phyloP scores from a whole-genome alignment of 2,113 vertebrate species.

The Corvus hawaiiensis region DNA sequence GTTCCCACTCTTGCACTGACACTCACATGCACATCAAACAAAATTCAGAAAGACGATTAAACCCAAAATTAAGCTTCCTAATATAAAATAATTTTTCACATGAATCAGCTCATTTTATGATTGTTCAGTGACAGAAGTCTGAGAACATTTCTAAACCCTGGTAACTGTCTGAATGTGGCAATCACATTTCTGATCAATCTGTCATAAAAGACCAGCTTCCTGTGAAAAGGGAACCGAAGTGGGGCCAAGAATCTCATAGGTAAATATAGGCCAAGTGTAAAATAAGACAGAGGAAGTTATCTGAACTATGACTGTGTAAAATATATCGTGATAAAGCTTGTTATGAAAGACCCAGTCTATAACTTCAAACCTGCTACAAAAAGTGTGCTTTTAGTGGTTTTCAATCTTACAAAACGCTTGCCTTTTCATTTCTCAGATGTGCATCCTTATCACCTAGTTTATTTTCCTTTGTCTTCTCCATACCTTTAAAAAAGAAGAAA shows the following conservation, averaged over 20 bases:
- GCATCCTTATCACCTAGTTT: background rate
- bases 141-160: background rate
- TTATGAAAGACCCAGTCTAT: background rate
- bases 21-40: background rate
- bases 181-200: background rate
- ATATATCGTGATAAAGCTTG: background rate
- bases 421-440: slow-evolving; percentile 33
- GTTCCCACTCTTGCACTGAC: background rate
- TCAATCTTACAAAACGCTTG: background rate
- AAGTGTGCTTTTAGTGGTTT: background rate
- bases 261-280: background rate
- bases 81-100: background rate
- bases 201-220: background rate
- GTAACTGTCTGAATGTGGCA: background rate
- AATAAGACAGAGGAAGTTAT: background rate
- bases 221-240: background rate
- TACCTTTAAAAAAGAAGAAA: slow-evolving; percentile 26
- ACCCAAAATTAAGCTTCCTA: background rate
- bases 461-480: background rate
- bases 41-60: background rate
- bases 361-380: background rate
- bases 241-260: background rate
- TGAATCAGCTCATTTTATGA: background rate
- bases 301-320: background rate
- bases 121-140: background rate